Evolutionary conservation across 2,888 invertebrate genomes (phyloP), one percentile per base, ranked within the genome.

Genomic region (Watsonalla binaria): DNA sequence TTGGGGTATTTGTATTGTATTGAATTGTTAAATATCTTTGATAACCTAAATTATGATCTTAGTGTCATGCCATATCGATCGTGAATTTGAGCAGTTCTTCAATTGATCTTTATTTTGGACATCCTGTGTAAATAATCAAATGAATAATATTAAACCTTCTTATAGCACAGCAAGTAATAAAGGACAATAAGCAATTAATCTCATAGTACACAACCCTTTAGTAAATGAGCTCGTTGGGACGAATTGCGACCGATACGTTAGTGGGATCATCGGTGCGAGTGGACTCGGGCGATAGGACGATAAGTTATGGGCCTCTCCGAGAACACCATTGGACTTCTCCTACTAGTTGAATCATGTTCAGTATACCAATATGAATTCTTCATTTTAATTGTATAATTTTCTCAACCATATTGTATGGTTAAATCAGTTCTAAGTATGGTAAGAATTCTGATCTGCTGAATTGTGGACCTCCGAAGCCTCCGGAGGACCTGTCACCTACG

Each of bases 241-340:
- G 68, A 78, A 78, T 77, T 69, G 71, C 70, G 51, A 51, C 63
- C 74, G 71, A 82, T 82, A 80, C 72, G 78, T 80, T 74, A 78
- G 68, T 51, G 63, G 78, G 80, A 80, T 77, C 79, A 78, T 71
- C 69, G 73, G 65, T 69, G 60, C 57, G 69, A 66, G 67, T 70
- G 68, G 66, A 60, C 59, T 61, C 53, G 54, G 46, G 63, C 61
- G 73, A 74, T 73, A 73, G 62, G 55, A 52, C 59, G 56, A 60
- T 74, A 70, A 72, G 67, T 72, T 69, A 72, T 70, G 66, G 59
- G 52, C 51, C 15, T 34, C 51, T 51, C 50, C 51, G 45, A 45
- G 42, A n/a, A 11, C 24, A 39, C 49, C 14, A 49, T 14, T 37
- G 39, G 37, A 48, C 37, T 13, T 15, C 14, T 35, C 35, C 2